phyloP scores from a whole-genome alignment of 2,113 vertebrate species.

The Silurus asotus region DNA sequence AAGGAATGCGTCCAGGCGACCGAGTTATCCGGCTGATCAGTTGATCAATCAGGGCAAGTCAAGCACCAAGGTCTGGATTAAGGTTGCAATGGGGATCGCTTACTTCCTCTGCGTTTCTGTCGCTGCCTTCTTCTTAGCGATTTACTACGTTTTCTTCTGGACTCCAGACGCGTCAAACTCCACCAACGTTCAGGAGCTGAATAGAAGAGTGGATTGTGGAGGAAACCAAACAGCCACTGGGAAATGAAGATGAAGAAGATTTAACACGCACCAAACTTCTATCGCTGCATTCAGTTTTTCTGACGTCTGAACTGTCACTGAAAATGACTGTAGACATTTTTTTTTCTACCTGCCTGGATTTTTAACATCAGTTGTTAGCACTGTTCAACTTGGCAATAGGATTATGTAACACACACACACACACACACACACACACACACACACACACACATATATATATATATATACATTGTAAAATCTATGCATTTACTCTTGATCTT shows the following conservation, averaged over 20 bases:
- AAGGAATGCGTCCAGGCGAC: slow-evolving; percentile 70
- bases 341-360: too few species aligned
- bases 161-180: slow-evolving; percentile 54
- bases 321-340: neutral
- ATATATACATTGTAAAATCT: neutral
- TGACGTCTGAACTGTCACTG: neutral
- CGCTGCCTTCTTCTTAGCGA: slow-evolving; percentile 80
- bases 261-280: neutral
- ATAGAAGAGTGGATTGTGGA: neutral
- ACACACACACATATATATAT: too few species aligned
- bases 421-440: too few species aligned
- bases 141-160: slow-evolving; percentile 88
- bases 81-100: slow-evolving; percentile 80
- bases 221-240: neutral
- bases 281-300: neutral
- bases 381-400: neutral
- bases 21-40: slow-evolving; percentile 78
- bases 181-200: neutral
- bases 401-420: too few species aligned
- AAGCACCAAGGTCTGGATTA: slow-evolving; percentile 81
- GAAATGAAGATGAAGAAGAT: neutral
- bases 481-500: neutral
- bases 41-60: slow-evolving; percentile 71
- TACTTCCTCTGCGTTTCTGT: slow-evolving; percentile 85
- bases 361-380: neutral